Evolutionary conservation across 2,888 invertebrate species (phyloP).

Genomic region (Calliphora vomitoria): DNA sequence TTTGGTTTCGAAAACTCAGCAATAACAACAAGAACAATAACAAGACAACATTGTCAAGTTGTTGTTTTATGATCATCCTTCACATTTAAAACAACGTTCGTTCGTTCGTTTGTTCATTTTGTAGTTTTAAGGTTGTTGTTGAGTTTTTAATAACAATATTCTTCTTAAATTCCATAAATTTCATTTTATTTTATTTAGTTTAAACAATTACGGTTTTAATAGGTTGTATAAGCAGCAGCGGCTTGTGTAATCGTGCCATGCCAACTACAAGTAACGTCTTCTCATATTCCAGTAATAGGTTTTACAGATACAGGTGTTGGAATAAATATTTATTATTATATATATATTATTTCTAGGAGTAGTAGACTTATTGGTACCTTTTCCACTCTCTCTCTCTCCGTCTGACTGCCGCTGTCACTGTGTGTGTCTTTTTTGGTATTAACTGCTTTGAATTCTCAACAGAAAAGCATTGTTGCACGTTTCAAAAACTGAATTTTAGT

Average conservation of each 20-base stretch:
- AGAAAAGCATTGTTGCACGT: slow-evolving; percentile 68
- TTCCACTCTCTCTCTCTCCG: neutral
- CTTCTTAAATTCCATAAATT: slow-evolving; percentile 44
- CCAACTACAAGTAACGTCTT: neutral
- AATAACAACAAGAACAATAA: slow-evolving; percentile 27
- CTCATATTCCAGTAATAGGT: neutral
- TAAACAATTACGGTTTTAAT: slow-evolving; percentile 25
- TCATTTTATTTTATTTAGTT: slow-evolving; percentile 15
- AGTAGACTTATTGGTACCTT: slow-evolving; percentile 58
- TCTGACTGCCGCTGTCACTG: neutral
- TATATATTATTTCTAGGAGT: neutral
- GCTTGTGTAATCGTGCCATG: neutral
- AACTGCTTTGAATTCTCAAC: neutral
- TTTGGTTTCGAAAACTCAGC: slow-evolving; percentile 27
- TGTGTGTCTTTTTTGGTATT: slow-evolving; percentile 1
- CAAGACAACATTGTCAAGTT: slow-evolving; percentile 51
- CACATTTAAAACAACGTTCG: slow-evolving; percentile 40
- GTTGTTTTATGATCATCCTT: slow-evolving; percentile 58
- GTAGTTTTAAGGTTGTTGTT: neutral
- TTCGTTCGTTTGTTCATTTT: slow-evolving; percentile 22
- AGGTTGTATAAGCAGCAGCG: slow-evolving; percentile 11
- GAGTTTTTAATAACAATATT: slow-evolving; percentile 35
- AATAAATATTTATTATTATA: slow-evolving; percentile 15
- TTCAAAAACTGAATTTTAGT: slow-evolving; percentile 34
- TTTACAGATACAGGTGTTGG: slow-evolving; percentile 55